Base-by-base conservation (phyloP, 2,888 invertebrate species). In the Lordiphosa andalusiaca region DNA sequence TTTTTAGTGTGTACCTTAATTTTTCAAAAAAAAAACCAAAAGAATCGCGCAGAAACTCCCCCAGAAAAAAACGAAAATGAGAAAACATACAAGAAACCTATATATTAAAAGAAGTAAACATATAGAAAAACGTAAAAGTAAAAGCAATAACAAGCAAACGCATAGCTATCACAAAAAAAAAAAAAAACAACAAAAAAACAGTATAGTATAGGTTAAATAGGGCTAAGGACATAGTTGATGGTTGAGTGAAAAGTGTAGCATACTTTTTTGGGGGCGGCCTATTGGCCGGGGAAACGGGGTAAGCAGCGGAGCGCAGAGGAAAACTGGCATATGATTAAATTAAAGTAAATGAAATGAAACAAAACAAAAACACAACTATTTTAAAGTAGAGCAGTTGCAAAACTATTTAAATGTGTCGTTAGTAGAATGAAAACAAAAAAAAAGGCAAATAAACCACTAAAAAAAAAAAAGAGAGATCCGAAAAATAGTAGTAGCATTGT, bases 1-100 rank as follows among this genome's bases (percentile, higher is more conserved):
- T 85, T 85, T 80, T 86, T 85, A 86, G 85, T 86, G 77, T 67
- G 86, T 86, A 86, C 86, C 86, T 86, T 78, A 73, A 76, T 75
- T 80, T 73, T 76, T 82, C 71, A 57, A 63, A 74, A 54, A 67
- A 23, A 60, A 62, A 73, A 63, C 53, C 59, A 65, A 78, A 75
- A 57, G 59, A 66, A 71, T 69, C 53, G 71, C 64, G 35, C 36
- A 50, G 39, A 69, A 59, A 59, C 57, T 64, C 66, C 70, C 53
- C 49, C 50, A 55, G 46, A 63, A 47, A 62, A 47, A 67, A 44
- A 55, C 16, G 19, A 58, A 53, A 65, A n/a, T n/a, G 46, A 55
- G 38, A 66, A 67, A 70, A 53, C 35, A 62, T 65, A 67, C 46
- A 63, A 64, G 68, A 55, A 65, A 30, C 33, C 44, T 59, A 66